A percentile compares a stretch with the other conserved stretches of the same genome.
These are phyloP conservation scores for Heliconius erato DNA, from an alignment of 2,888 invertebrate genomes.

Conservation along the genomic window DNA sequence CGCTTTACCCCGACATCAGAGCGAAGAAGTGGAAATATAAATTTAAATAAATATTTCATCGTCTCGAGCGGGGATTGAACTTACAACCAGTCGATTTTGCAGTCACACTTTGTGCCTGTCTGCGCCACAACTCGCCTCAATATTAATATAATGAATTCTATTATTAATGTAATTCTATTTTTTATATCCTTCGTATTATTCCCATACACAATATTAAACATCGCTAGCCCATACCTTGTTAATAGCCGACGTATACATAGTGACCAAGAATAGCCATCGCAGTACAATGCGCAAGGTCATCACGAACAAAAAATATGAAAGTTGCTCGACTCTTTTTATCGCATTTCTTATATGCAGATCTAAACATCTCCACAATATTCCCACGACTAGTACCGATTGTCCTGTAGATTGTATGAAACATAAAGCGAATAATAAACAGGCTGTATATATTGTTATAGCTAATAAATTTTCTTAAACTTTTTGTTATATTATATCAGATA, in stretches of 20 bases:
- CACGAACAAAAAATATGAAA: slow-evolving; percentile 61
- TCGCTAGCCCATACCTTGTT: not conserved
- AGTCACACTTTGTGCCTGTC: too few relatives aligned
- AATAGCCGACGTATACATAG: slow-evolving; percentile 20
- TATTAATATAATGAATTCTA: not conserved
- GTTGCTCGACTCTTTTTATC: slow-evolving; percentile 57
- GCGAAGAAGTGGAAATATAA: too few relatives aligned
- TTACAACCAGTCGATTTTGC: too few relatives aligned
- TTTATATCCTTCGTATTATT: not conserved
- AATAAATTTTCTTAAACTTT: not conserved
- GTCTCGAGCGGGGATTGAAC: too few relatives aligned
- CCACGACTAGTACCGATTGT: slow-evolving; percentile 61
- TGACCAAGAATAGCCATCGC: slow-evolving; percentile 50
- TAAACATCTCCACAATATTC: slow-evolving; percentile 63
- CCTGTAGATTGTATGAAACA: slow-evolving; percentile 30
- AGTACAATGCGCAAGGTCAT: slow-evolving; percentile 51
- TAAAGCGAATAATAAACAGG: slow-evolving; percentile 20
- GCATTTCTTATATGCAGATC: slow-evolving; percentile 62
- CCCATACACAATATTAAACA: not conserved
- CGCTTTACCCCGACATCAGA: too few relatives aligned
- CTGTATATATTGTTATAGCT: not conserved
- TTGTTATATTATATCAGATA: not conserved
- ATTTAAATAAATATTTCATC: too few relatives aligned
- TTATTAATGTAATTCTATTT: too few relatives aligned
- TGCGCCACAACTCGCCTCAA: too few relatives aligned